Percentiles rank a stretch among this genome's conserved stretches.
These are phyloP conservation scores for Drosophila oshimai DNA, from an alignment of 1,140 invertebrate genomes.

Conservation along the genomic window DNA sequence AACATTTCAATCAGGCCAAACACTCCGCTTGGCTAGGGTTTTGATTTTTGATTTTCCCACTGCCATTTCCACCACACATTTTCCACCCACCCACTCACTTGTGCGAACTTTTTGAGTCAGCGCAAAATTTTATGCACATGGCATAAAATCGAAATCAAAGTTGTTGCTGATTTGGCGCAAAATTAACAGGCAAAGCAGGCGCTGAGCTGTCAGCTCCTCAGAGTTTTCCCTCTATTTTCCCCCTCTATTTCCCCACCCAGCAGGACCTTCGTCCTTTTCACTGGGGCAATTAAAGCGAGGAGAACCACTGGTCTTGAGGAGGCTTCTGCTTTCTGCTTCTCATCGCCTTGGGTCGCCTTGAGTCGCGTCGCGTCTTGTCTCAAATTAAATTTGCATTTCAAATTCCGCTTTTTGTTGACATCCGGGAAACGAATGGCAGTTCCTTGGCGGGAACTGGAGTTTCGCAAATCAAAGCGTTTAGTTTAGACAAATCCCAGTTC, in stretches of 20 bases:
- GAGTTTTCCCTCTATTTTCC: not conserved
- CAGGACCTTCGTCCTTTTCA: slow-evolving; percentile 21
- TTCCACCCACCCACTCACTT: not conserved
- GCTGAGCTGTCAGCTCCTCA: slow-evolving; percentile 26
- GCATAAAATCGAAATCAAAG: slow-evolving; percentile 70
- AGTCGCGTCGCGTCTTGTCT: slow-evolving; percentile 53
- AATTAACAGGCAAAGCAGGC: slow-evolving; percentile 74
- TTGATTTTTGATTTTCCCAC: slow-evolving; percentile 19
- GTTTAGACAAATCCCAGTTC: slow-evolving; percentile 64
- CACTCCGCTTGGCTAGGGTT: slow-evolving; percentile 36
- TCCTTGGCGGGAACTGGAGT: not conserved
- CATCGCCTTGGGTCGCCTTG: too few relatives aligned
- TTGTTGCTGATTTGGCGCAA: slow-evolving; percentile 78
- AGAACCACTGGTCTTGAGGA: slow-evolving; percentile 20
- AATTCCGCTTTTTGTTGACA: slow-evolving; percentile 69
- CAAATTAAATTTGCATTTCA: slow-evolving; percentile 81
- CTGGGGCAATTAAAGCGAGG: slow-evolving; percentile 40
- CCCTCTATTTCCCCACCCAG: not conserved
- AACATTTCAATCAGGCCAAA: slow-evolving; percentile 79
- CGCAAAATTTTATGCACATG: slow-evolving; percentile 73
- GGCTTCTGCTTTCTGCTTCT: too few relatives aligned
- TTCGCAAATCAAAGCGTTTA: slow-evolving; percentile 73
- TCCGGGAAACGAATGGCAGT: not conserved
- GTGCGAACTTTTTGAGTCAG: slow-evolving; percentile 59
- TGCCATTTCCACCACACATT: not conserved